A percentile compares a stretch with the other conserved stretches of the same genome.
Evolutionary conservation across 2,888 invertebrate genomes (phyloP).

Genomic region (Junonia oenone): DNA sequence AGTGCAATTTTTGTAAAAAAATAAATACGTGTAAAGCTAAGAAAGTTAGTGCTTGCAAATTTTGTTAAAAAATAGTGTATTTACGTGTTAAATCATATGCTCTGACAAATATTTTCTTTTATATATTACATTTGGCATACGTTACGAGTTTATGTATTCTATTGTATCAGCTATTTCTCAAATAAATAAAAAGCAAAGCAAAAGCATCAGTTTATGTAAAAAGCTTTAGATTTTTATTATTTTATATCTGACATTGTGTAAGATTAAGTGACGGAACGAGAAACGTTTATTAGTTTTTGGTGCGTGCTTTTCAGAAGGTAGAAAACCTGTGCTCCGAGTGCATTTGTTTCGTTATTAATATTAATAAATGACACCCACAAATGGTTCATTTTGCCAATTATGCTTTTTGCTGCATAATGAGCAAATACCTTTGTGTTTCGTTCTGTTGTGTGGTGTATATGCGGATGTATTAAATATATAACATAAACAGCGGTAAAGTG

Average conservation of each 20-base stretch:
- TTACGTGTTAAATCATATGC: neutral
- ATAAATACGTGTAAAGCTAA: neutral
- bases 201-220: neutral
- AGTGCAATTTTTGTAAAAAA: neutral
- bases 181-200: conserved; percentile 6
- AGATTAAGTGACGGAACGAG: conserved; percentile 2
- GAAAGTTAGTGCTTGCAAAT: neutral
- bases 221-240: neutral
- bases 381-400: conserved; percentile 68
- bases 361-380: conserved; percentile 72
- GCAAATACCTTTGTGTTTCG: conserved; percentile 66
- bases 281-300: conserved; percentile 17
- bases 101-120: neutral
- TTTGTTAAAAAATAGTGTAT: neutral
- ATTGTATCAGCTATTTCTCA: neutral
- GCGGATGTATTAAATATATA: conserved; percentile 18
- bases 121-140: neutral
- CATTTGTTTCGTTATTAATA: conserved; percentile 11
- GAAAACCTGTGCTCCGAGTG: conserved; percentile 23
- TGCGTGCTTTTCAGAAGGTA: conserved; percentile 18
- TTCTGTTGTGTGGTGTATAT: conserved; percentile 52
- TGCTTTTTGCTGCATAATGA: conserved; percentile 71
- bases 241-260: neutral
- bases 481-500: conserved; percentile 10
- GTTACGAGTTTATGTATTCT: neutral